phyloP scores from a whole-genome alignment of 2,888 invertebrate species.

The Psylliodes chrysocephalus region DNA sequence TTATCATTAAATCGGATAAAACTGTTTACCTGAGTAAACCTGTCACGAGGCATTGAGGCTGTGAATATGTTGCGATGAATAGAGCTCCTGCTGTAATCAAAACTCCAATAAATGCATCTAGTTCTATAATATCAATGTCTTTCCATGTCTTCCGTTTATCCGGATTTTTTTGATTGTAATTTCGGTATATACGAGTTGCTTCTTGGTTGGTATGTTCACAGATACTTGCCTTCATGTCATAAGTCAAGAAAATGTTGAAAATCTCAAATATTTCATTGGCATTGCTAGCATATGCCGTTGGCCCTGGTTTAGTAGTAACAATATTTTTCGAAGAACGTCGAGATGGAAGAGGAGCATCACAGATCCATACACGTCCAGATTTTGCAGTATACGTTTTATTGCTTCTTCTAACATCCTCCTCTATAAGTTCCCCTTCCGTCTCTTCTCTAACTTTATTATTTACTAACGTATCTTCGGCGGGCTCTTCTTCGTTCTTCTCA shows the following conservation, averaged over 20 bases:
- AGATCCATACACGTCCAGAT: too few relatives aligned
- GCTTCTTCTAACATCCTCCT: too few relatives aligned
- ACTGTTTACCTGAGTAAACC: not conserved
- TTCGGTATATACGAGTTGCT: conserved; percentile 13
- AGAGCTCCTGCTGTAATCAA: too few relatives aligned
- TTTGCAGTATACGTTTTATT: too few relatives aligned
- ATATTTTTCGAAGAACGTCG: not conserved
- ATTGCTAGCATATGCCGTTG: conserved; percentile 3
- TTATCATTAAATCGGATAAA: conserved; percentile 27
- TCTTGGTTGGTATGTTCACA: conserved; percentile 24
- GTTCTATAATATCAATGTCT: not conserved
- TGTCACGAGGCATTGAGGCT: not conserved
- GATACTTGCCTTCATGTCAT: conserved; percentile 24
- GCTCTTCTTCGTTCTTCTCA: too few relatives aligned
- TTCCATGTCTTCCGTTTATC: not conserved
- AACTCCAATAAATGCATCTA: conserved; percentile 22
- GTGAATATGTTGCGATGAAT: conserved; percentile 6
- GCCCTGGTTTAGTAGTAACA: conserved; percentile 1
- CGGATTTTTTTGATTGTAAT: conserved; percentile 20
- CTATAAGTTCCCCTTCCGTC: too few relatives aligned
- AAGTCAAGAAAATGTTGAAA: conserved; percentile 22
- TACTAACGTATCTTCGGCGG: too few relatives aligned
- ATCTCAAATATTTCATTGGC: conserved; percentile 9
- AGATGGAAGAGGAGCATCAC: too few relatives aligned
- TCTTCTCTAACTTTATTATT: too few relatives aligned